Evolutionary conservation across 2,888 invertebrate genomes (phyloP), one percentile per base, ranked within the genome.

Genomic region (Hypolimnas misippus): DNA sequence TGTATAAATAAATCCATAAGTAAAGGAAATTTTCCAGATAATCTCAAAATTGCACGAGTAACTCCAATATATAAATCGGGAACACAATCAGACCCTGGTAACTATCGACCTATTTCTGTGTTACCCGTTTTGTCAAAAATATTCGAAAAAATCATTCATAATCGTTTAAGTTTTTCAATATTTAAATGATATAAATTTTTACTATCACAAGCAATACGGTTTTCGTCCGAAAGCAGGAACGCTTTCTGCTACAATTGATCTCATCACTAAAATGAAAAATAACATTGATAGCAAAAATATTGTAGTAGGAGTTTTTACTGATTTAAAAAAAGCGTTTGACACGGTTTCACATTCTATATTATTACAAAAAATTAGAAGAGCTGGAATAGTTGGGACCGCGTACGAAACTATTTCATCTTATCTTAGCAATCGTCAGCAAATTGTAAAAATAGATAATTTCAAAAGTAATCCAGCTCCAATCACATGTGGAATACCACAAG

Each of bases 201-300:
- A 58, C 12, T 54, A 5, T 35, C 16, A 17, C 1, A 8, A 38
- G 2, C 62, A 62, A 56, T 65, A 62, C 21, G 62, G 61, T 0
- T 65, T 65, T 38, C 33, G 12, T n/a, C 53, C 63, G 3, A 65
- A 63, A 62, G 63, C 66, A 0, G 66, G 53, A 33, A 68, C 70
- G 2, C 38, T 69, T 1, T 46, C 57, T 7, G 72, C 69, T 1
- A 51, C 66, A 6, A 44, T 68, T 1, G 63, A 70, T 44, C 19
- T 44, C 16, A 44, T 44, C 19, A 44, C 19, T 44, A 44, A 44
- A 56, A 67, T 71, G 25, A 25, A 67, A 66, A 50, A 33, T 1
- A 57, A 57, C 12, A 68, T 68, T 14, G 69, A 71, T 40, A 0
- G 57, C 19, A 71, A 65, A 40, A 52, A 54, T 16, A 38, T 66